phyloP scores from a whole-genome alignment of 1,140 invertebrate species.

The Diorhabda carinulata region DNA sequence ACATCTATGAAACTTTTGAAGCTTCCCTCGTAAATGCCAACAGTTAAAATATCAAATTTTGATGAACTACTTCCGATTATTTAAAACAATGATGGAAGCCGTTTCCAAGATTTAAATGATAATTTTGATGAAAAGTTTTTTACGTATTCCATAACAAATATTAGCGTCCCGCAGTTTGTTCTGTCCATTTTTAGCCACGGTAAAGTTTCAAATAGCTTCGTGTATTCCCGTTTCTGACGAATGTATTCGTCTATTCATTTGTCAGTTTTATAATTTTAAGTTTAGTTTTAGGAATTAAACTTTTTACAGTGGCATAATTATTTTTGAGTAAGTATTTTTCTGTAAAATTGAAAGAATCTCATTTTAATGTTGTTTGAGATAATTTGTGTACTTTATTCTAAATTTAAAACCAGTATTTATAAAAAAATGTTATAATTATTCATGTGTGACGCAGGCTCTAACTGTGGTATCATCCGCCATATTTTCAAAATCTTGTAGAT shows the following conservation, averaged over 20 bases:
- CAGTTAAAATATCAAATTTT: too few species aligned
- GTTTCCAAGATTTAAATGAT: too few species aligned
- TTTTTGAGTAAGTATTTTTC: constrained; percentile 33
- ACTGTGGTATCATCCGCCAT: neutral
- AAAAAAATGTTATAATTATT: neutral
- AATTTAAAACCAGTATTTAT: too few species aligned
- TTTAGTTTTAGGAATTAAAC: constrained; percentile 37
- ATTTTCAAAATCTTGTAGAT: neutral
- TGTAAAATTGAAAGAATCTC: neutral
- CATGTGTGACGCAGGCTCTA: neutral
- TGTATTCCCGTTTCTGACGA: constrained; percentile 27
- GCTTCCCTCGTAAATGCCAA: too few species aligned
- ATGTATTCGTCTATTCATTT: constrained; percentile 34
- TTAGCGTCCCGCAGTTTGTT: constrained; percentile 24
- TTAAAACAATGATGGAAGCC: too few species aligned
- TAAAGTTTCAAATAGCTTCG: constrained; percentile 31
- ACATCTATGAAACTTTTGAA: too few species aligned
- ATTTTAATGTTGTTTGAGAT: neutral
- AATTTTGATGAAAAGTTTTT: too few species aligned
- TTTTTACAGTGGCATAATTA: constrained; percentile 42
- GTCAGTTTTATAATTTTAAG: constrained; percentile 39
- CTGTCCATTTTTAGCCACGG: constrained; percentile 37
- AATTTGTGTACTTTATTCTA: too few species aligned
- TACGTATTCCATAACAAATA: constrained; percentile 29
- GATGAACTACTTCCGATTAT: too few species aligned